These are phyloP conservation scores for Grapholita molesta DNA, from an alignment of 1,140 invertebrate species.

Conservation along the genomic window DNA sequence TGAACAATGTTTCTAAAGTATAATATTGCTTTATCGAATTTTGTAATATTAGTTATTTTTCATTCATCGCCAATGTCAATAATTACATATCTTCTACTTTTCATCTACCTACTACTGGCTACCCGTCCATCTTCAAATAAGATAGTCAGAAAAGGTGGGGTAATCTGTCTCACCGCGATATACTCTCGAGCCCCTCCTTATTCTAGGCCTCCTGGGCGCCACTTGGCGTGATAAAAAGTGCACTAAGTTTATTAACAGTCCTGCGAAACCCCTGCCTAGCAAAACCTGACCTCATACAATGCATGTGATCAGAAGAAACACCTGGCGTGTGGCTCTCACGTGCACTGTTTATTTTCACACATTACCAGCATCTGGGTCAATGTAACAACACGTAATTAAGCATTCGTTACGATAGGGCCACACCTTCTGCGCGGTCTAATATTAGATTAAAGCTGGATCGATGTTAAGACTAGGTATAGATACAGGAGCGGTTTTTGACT, in stretches of 20 bases:
- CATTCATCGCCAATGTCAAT: too few species aligned
- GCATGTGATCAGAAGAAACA: conserved; percentile 1
- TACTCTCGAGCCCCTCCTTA: too few species aligned
- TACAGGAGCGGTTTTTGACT: too few species aligned
- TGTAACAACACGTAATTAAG: conserved; percentile 44
- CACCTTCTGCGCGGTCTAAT: conserved; percentile 42
- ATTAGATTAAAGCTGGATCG: conserved; percentile 50
- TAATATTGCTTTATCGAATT: not conserved
- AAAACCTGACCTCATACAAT: not conserved
- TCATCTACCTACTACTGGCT: too few species aligned
- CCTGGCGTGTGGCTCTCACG: not conserved
- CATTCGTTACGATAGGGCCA: conserved; percentile 47
- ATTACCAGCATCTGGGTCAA: conserved; percentile 59
- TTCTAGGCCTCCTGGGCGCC: too few species aligned
- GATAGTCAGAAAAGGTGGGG: too few species aligned
- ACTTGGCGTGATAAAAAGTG: too few species aligned
- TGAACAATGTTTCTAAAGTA: not conserved
- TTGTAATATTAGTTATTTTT: too few species aligned
- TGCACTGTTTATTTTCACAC: conserved; percentile 51
- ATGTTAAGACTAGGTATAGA: conserved; percentile 8
- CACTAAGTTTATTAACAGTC: not conserved
- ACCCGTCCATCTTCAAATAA: too few species aligned
- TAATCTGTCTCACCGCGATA: too few species aligned
- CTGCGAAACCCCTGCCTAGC: not conserved
- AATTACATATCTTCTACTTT: too few species aligned